Evolutionary conservation across 2,113 vertebrate genomes (phyloP).

Genomic region (Spilogale gracilis): DNA sequence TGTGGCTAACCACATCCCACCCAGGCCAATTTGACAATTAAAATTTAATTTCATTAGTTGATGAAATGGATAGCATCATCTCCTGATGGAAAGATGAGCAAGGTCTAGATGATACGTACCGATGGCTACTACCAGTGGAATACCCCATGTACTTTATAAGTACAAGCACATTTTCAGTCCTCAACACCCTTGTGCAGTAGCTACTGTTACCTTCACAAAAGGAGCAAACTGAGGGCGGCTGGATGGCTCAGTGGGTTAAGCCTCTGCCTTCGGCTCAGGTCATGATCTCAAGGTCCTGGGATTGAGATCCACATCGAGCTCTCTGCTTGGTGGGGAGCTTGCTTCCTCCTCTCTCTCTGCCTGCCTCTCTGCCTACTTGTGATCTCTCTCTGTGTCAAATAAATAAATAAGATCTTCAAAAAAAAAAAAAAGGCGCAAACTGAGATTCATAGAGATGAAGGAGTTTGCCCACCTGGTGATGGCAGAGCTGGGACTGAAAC

Average conservation of each 20-base stretch:
- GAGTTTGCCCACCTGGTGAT: background rate
- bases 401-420: too few species aligned
- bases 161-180: background rate
- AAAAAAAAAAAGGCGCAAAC: background rate
- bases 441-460: background rate
- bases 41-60: constrained; percentile 45
- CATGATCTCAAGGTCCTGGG: too few species aligned
- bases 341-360: too few species aligned
- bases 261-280: too few species aligned
- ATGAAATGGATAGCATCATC: constrained; percentile 52
- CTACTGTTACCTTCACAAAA: background rate
- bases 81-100: constrained; percentile 23
- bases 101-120: background rate
- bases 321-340: too few species aligned
- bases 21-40: constrained; percentile 56
- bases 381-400: too few species aligned
- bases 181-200: background rate
- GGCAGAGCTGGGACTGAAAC: background rate
- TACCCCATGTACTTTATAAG: background rate
- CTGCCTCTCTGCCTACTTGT: too few species aligned
- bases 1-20: constrained; percentile 18
- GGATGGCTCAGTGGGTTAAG: too few species aligned
- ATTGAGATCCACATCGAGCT: too few species aligned
- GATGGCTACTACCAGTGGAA: background rate
- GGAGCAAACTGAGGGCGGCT: background rate